Evolutionary conservation across 2,113 vertebrate species (phyloP).

Genomic region (Echinops telfairi): DNA sequence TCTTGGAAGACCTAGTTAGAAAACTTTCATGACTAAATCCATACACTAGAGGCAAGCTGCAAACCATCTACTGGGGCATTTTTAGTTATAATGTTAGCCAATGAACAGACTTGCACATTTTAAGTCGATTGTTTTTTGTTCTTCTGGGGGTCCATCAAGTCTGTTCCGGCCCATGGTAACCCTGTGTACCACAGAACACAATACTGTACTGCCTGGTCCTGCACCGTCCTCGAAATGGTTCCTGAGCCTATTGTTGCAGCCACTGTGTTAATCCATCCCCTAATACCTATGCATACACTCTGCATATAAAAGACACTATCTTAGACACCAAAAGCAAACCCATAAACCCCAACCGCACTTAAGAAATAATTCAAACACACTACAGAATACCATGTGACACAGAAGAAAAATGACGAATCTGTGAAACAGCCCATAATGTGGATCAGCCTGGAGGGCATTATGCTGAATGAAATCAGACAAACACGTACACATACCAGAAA

Average conservation of each 20-base stretch:
- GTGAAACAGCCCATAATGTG: too few relatives aligned
- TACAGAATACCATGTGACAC: too few relatives aligned
- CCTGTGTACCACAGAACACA: too few relatives aligned
- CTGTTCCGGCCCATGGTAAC: too few relatives aligned
- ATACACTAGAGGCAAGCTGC: not conserved
- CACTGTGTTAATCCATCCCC: not conserved
- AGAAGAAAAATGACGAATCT: too few relatives aligned
- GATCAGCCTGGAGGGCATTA: too few relatives aligned
- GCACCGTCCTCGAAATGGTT: too few relatives aligned
- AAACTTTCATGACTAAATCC: slow-evolving; percentile 49
- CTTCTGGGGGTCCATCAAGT: too few relatives aligned
- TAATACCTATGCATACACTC: not conserved
- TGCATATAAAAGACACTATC: not conserved
- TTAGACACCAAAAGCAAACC: slow-evolving; percentile 9
- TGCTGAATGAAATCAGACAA: too few relatives aligned
- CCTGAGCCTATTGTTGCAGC: too few relatives aligned
- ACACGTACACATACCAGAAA: too few relatives aligned
- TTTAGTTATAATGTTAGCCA: not conserved
- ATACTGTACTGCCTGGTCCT: too few relatives aligned
- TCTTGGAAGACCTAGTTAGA: slow-evolving; percentile 40
- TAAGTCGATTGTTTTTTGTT: not conserved
- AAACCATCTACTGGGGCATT: not conserved
- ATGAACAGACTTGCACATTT: slow-evolving; percentile 17
- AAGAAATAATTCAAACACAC: slow-evolving; percentile 17
- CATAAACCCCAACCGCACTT: not conserved